A percentile compares a stretch with the other conserved stretches of the same genome.
These are phyloP conservation scores for Galeruca laticollis DNA, from an alignment of 2,888 invertebrate species.

Conservation along the genomic window DNA sequence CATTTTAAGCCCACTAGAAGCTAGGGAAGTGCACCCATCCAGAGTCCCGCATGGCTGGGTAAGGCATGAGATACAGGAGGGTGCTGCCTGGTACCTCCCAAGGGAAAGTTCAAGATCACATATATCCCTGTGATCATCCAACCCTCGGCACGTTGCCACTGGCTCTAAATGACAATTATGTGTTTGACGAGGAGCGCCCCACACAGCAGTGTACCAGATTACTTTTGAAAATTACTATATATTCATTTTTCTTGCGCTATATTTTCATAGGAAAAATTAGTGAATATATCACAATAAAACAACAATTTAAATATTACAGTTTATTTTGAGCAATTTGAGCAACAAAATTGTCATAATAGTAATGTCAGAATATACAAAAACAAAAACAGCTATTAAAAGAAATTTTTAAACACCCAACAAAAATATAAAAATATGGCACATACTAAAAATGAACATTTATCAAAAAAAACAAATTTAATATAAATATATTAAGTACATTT, in stretches of 20 bases:
- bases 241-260: not conserved
- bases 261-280: not conserved
- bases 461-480: not conserved
- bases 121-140: too few species aligned
- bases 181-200: too few species aligned
- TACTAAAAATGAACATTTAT: not conserved
- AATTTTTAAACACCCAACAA: not conserved
- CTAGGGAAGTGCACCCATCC: too few species aligned
- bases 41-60: too few species aligned
- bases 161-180: too few species aligned
- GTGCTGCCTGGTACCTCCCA: too few species aligned
- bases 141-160: too few species aligned
- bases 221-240: not conserved
- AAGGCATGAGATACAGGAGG: too few species aligned
- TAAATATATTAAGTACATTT: not conserved
- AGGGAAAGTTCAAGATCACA: too few species aligned
- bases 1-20: too few species aligned
- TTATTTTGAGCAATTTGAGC: conserved; percentile 24
- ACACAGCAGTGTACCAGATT: too few species aligned
- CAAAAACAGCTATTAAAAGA: not conserved
- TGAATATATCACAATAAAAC: not conserved
- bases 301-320: not conserved
- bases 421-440: not conserved
- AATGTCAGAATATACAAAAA: conserved; percentile 7
- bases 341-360: conserved; percentile 1